A percentile compares a stretch with the other conserved stretches of the same genome.
Evolutionary conservation across 1,140 invertebrate genomes (phyloP).

Genomic region (Contarinia nasturtii): DNA sequence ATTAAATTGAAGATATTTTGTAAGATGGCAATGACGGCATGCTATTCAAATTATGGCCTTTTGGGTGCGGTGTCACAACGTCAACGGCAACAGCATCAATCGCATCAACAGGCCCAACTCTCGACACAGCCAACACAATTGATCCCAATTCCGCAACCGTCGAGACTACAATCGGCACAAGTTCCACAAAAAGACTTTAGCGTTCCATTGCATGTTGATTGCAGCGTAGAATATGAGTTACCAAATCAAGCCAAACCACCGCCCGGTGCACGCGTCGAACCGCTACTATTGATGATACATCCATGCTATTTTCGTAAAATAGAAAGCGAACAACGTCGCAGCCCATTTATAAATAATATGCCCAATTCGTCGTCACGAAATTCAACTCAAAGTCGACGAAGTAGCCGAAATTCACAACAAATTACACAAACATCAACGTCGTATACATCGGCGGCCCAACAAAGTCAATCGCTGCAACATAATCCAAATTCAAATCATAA

Average conservation of each 20-base stretch:
- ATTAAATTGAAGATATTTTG: neutral
- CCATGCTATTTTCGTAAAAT: slow-evolving; percentile 67
- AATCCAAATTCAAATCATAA: slow-evolving; percentile 10
- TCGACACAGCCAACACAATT: slow-evolving; percentile 9
- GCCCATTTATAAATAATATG: slow-evolving; percentile 53
- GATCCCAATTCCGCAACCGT: neutral
- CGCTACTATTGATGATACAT: slow-evolving; percentile 57
- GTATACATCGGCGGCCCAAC: slow-evolving; percentile 1
- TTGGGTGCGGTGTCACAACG: slow-evolving; percentile 9
- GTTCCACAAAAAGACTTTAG: slow-evolving; percentile 48
- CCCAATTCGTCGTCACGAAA: slow-evolving; percentile 26
- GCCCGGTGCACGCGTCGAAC: slow-evolving; percentile 49
- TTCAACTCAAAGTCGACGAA: neutral
- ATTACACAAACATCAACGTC: neutral
- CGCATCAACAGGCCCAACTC: slow-evolving; percentile 7
- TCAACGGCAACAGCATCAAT: slow-evolving; percentile 9
- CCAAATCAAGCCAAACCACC: slow-evolving; percentile 64
- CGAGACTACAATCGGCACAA: slow-evolving; percentile 7
- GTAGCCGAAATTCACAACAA: too few relatives aligned
- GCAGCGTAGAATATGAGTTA: slow-evolving; percentile 68
- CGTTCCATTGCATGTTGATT: slow-evolving; percentile 60
- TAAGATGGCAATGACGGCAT: slow-evolving; percentile 23
- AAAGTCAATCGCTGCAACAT: slow-evolving; percentile 12
- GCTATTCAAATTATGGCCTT: slow-evolving; percentile 24
- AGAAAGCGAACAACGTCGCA: slow-evolving; percentile 44